These are phyloP conservation scores for Buceros bicornis DNA, from an alignment of 2,797 vertebrate genomes.

Conservation along the genomic window DNA sequence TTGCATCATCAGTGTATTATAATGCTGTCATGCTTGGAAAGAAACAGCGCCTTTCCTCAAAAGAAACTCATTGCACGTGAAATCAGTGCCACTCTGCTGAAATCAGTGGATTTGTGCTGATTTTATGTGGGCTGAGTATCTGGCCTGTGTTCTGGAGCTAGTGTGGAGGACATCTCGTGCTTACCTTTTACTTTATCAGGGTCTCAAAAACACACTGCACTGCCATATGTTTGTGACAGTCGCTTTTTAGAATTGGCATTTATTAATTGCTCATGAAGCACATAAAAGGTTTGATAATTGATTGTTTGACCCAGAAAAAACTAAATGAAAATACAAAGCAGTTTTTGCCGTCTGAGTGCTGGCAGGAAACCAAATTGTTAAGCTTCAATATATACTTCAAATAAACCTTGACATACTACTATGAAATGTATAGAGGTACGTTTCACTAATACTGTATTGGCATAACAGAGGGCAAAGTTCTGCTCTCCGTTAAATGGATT, in stretches of 20 bases:
- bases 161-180: slow-evolving; percentile 3
- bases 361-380: neutral
- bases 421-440: neutral
- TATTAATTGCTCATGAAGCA: neutral
- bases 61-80: neutral
- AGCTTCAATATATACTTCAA: neutral
- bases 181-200: slow-evolving; percentile 47
- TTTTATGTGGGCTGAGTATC: neutral
- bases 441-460: neutral
- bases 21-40: neutral
- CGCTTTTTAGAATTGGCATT: slow-evolving; percentile 53
- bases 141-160: slow-evolving; percentile 10
- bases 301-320: slow-evolving; percentile 26
- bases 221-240: slow-evolving; percentile 36
- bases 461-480: neutral
- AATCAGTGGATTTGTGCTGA: neutral
- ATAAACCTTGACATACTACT: slow-evolving; percentile 23
- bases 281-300: neutral
- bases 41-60: neutral
- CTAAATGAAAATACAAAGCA: neutral
- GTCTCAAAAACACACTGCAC: neutral
- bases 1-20: neutral
- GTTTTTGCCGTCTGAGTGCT: neutral
- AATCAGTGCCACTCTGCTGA: neutral
- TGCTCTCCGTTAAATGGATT: slow-evolving; percentile 19